phyloP scores from a whole-genome alignment of 2,888 invertebrate species.

The Cataglyphis altisquamis region DNA sequence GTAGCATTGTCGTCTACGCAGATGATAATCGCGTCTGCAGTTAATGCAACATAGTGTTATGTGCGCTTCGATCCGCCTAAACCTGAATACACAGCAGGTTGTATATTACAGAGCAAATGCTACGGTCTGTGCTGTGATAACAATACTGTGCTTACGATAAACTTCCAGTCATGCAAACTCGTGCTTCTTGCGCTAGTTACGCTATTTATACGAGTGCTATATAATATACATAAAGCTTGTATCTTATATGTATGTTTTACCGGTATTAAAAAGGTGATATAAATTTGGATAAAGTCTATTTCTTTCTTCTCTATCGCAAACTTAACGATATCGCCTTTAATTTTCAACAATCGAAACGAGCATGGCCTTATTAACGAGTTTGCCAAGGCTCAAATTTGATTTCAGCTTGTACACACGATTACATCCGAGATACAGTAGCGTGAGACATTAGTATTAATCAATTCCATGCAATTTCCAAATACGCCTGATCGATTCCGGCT shows the following conservation, averaged over 20 bases:
- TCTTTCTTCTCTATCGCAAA: neutral
- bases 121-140: conserved; percentile 50
- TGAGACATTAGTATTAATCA: conserved; percentile 54
- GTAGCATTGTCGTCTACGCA: conserved; percentile 49
- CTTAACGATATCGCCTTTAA: conserved; percentile 4
- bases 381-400: conserved; percentile 34
- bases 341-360: neutral
- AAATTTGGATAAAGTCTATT: neutral
- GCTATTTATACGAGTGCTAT: conserved; percentile 19
- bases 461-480: conserved; percentile 58
- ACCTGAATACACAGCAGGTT: conserved; percentile 55
- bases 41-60: conserved; percentile 58
- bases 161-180: conserved; percentile 47
- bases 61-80: conserved; percentile 54
- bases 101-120: conserved; percentile 52
- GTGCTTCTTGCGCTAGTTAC: conserved; percentile 41
- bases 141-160: conserved; percentile 48
- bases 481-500: conserved; percentile 58
- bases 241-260: neutral
- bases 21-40: conserved; percentile 55
- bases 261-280: neutral
- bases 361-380: neutral
- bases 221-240: conserved; percentile 9
- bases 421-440: conserved; percentile 39
- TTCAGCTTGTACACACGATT: conserved; percentile 47